phyloP scores from a whole-genome alignment of 2,113 vertebrate genomes.

The Microcebus tavaratra region DNA sequence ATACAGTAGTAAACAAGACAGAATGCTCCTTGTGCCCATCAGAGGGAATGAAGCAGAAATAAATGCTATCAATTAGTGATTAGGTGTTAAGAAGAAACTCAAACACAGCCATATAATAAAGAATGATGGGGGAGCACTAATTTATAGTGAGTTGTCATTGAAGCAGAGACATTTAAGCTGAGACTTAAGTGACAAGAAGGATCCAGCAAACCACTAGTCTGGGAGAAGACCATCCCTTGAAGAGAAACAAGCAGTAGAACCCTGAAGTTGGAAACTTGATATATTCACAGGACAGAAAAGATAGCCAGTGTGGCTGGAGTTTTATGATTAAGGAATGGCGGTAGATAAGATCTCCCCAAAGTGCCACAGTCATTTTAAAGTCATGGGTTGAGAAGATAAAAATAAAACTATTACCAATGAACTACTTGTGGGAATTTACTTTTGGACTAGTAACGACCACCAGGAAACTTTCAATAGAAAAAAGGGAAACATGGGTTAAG shows the following conservation, averaged over 20 bases:
- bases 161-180: neutral
- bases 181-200: neutral
- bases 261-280: neutral
- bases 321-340: neutral
- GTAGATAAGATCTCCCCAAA: constrained; percentile 12
- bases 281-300: neutral
- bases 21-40: neutral
- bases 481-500: neutral
- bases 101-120: neutral
- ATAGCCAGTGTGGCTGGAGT: neutral
- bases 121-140: neutral
- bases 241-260: neutral
- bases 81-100: constrained; percentile 2
- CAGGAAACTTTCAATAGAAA: constrained; percentile 21
- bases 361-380: neutral
- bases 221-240: neutral
- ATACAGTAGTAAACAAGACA: neutral
- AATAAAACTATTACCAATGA: constrained; percentile 30
- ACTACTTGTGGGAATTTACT: neutral
- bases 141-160: neutral
- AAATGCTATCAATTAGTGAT: constrained; percentile 1
- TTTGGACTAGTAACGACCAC: neutral
- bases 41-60: neutral
- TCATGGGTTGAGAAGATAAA: constrained; percentile 1
- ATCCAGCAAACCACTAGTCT: neutral